Percentiles rank a stretch among this genome's conserved stretches.
Evolutionary conservation across 2,797 vertebrate genomes (phyloP).

Genomic region (Tenualosa thibaudeaui): DNA sequence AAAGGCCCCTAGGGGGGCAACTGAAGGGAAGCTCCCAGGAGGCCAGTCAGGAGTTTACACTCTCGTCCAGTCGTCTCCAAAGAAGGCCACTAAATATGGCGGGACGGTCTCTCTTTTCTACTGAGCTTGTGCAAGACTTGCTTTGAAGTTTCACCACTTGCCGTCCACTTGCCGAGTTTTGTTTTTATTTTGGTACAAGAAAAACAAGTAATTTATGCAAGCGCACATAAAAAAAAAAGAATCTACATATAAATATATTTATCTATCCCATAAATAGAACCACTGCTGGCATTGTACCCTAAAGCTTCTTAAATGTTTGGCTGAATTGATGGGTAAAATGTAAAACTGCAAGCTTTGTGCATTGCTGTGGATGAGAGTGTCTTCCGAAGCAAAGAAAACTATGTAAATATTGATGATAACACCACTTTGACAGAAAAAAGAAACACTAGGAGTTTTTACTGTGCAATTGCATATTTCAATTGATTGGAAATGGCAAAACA

Average conservation of each 20-base stretch:
- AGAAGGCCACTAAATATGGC: constrained; percentile 63
- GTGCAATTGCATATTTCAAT: constrained; percentile 55
- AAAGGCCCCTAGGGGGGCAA: constrained; percentile 49
- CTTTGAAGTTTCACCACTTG: constrained; percentile 3
- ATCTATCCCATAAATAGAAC: constrained; percentile 41
- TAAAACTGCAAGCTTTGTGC: constrained; percentile 58
- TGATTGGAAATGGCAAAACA: constrained; percentile 53
- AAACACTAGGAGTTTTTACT: constrained; percentile 51
- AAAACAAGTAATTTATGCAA: constrained; percentile 39
- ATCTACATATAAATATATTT: constrained; percentile 30
- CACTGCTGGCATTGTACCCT: constrained; percentile 43
- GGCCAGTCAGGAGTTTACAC: constrained; percentile 37
- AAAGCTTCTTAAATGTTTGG: constrained; percentile 45
- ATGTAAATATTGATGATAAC: constrained; percentile 67
- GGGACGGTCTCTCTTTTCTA: constrained; percentile 46
- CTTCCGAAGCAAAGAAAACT: constrained; percentile 55
- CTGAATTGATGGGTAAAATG: constrained; percentile 51
- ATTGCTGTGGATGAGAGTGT: constrained; percentile 61
- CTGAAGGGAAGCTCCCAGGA: not conserved
- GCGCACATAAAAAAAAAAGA: constrained; percentile 43
- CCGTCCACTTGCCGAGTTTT: not conserved
- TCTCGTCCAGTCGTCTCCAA: constrained; percentile 38
- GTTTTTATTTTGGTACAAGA: not conserved
- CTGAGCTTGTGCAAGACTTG: constrained; percentile 25
- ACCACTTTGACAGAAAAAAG: constrained; percentile 54